phyloP scores from a whole-genome alignment of 2,113 vertebrate genomes.

The Scopus umbretta region DNA sequence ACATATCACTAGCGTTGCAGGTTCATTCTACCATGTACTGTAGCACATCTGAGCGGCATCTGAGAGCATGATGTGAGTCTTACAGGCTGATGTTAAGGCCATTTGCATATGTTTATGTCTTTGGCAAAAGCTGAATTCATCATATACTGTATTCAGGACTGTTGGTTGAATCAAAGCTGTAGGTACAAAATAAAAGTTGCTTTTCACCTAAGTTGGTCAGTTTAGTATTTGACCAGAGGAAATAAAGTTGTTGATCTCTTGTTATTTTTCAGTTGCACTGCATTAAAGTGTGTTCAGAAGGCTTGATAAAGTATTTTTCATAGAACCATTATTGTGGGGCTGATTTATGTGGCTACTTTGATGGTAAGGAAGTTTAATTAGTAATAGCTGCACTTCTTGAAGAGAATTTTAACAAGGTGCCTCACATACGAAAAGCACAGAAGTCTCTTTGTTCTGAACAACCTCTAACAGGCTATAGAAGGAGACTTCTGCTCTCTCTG shows the following conservation, averaged over 20 bases:
- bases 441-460: conserved; percentile 58
- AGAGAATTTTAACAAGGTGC: conserved; percentile 63
- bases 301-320: conserved; percentile 35
- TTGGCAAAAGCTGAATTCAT: not conserved
- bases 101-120: not conserved
- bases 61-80: not conserved
- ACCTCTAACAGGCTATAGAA: not conserved
- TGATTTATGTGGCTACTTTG: conserved; percentile 55
- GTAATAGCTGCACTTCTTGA: conserved; percentile 45
- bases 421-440: conserved; percentile 13
- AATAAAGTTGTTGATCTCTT: conserved; percentile 3
- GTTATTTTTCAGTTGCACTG: conserved; percentile 12
- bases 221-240: not conserved
- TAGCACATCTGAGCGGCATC: not conserved
- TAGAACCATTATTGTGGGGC: not conserved
- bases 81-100: not conserved
- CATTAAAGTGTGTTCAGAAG: not conserved
- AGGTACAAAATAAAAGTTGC: not conserved
- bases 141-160: not conserved
- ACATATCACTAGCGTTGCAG: not conserved
- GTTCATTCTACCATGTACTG: not conserved
- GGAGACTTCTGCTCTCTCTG: not conserved
- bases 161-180: not conserved
- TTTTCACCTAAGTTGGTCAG: not conserved
- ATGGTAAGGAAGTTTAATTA: conserved; percentile 40